Base-by-base conservation (phyloP, 2,888 invertebrate species). In the Elaeidobius kamerunicus region DNA sequence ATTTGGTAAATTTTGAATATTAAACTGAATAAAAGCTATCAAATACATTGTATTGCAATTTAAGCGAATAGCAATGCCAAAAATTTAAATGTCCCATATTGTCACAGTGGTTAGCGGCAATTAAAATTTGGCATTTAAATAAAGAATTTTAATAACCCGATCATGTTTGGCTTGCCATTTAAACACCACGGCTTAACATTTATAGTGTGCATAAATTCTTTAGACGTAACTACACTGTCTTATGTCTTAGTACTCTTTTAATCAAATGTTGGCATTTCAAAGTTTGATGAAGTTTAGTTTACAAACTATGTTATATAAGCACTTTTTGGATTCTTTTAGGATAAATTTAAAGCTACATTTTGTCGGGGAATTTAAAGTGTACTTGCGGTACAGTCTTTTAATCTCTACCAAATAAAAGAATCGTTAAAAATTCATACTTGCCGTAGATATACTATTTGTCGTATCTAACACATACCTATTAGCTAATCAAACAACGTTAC, bases 361-460 rank as follows among this genome's bases (percentile, higher is more conserved):
- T 42, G 30, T 20, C 28, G 34, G 36, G 38, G 45, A 28, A 46
- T 38, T 41, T 46, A 35, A 41, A 38, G 42, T 50, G 55, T 55
- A 51, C 55, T 52, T 55, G 28, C 30, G 52, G 52, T 56, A 49
- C 52, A 56, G 56, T 56, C 56, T 56, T 55, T 51, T 56, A 52
- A 49, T 56, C 56, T 53, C 56, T 56, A 56, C 56, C 52, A 52
- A n/a, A n/a, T n/a, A n/a, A 49, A 48, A 47, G 34, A 27, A 30
- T 28, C 39, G n/a, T 19, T 40, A 41, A 38, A 46, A 43, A 51
- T 38, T 11, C 2, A 40, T 14, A 14, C 42, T 56, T 50, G 49
- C 42, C 50, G 50, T 46, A 55, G 45, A 55, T 18, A 55, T 50
- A 35, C 19, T 17, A 45, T 38, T 28, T 35, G 35, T 41, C 12